Percentiles rank a stretch among this genome's conserved stretches.
phyloP scores from a whole-genome alignment of 1,140 invertebrate species.

The Heliconius nattereri region DNA sequence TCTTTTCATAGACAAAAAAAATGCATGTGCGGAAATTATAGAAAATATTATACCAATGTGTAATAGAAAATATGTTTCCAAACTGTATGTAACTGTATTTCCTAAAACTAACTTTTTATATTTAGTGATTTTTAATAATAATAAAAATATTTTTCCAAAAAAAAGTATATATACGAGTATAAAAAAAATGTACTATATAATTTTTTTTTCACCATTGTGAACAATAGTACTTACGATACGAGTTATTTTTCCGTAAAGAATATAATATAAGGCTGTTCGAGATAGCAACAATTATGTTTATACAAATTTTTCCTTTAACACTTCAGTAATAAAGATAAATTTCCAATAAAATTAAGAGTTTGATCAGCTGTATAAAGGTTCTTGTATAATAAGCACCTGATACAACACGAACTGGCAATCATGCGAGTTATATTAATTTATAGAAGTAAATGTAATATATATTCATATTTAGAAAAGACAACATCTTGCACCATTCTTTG shows the following conservation, averaged over 20 bases:
- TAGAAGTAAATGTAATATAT: neutral
- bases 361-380: conserved; percentile 36
- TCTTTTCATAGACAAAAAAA: no score
- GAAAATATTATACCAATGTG: no score
- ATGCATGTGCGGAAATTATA: no score
- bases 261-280: neutral
- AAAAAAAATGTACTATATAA: neutral
- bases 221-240: neutral
- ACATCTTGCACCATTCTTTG: no score
- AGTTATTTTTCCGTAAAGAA: conserved; percentile 9
- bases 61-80: no score
- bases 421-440: conserved; percentile 15
- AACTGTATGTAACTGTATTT: no score
- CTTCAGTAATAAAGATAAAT: neutral
- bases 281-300: conserved; percentile 15
- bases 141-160: neutral
- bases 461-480: no score
- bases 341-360: conserved; percentile 2
- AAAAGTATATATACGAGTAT: neutral
- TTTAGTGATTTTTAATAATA: no score
- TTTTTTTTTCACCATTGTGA: neutral
- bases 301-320: neutral
- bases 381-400: conserved; percentile 34
- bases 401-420: conserved; percentile 29
- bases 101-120: no score